Evolutionary conservation across 2,113 vertebrate species (phyloP).

Genomic region (Podilymbus podiceps): DNA sequence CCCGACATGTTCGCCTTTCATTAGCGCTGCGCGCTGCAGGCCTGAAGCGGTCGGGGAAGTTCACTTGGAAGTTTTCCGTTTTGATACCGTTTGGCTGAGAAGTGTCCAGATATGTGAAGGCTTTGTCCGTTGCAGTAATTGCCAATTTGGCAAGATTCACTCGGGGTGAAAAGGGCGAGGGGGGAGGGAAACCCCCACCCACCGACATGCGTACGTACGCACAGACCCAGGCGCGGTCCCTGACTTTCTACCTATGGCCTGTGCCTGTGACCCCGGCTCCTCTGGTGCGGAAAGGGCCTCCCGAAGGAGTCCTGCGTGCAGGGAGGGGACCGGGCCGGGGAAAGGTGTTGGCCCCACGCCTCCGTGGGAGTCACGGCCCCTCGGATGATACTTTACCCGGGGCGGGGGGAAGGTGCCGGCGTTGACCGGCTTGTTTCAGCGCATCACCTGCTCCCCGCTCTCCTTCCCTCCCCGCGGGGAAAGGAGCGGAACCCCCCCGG

Average conservation of each 20-base stretch:
- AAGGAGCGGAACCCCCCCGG: not conserved
- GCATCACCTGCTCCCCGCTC: not conserved
- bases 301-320: not conserved
- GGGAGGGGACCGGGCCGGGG: no score
- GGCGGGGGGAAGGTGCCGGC: no score
- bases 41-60: not conserved
- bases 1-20: constrained; percentile 31
- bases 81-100: constrained; percentile 5
- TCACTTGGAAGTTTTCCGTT: constrained; percentile 34
- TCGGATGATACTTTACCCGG: not conserved
- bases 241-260: not conserved
- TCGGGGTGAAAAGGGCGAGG: not conserved
- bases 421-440: not conserved
- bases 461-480: not conserved
- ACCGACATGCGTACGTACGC: no score
- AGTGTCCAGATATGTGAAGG: not conserved
- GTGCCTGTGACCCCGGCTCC: not conserved
- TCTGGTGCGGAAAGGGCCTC: not conserved
- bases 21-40: constrained; percentile 1
- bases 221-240: not conserved
- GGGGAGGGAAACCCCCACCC: no score
- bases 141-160: constrained; percentile 16
- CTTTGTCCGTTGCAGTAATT: constrained; percentile 1
- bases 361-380: not conserved
- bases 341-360: not conserved